Conservation (phyloP, 2,797 vertebrate genomes). For the Semotilus atromaculatus region DNA sequence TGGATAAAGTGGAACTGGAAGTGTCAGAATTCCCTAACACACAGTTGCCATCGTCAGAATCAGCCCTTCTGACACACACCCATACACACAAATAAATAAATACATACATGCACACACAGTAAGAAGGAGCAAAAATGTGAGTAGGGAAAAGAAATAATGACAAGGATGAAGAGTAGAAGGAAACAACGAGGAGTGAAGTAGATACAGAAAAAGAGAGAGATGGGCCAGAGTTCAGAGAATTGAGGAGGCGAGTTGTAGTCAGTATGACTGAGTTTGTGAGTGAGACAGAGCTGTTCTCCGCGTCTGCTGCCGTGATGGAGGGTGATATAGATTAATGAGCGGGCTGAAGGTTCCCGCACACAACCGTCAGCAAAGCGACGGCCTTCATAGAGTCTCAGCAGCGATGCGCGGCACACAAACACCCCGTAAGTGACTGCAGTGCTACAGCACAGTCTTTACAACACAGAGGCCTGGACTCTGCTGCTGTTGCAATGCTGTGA, state of each 20-base stretch:
- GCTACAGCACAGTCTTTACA: conserved; percentile 12
- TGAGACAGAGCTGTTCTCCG: conserved; percentile 40
- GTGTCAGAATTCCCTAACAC: conserved; percentile 32
- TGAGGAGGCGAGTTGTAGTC: conserved; percentile 33
- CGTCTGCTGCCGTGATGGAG: conserved; percentile 33
- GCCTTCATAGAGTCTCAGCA: conserved; percentile 31
- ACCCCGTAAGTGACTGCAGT: conserved; percentile 29
- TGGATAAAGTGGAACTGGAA: conserved; percentile 44
- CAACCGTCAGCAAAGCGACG: conserved; percentile 23
- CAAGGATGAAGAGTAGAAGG: conserved; percentile 27
- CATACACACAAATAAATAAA: conserved; percentile 24
- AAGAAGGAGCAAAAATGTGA: conserved; percentile 7
- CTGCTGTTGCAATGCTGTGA: conserved; percentile 33
- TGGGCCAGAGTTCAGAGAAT: conserved; percentile 38
- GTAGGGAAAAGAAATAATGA: background rate
- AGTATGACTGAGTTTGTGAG: conserved; percentile 38
- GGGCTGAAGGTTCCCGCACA: conserved; percentile 23
- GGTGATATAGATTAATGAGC: conserved; percentile 54
- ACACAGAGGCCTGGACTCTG: conserved; percentile 34
- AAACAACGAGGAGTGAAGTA: conserved; percentile 29
- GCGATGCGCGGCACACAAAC: conserved; percentile 34
- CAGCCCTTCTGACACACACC: conserved; percentile 10
- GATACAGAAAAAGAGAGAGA: conserved; percentile 22
- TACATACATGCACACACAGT: conserved; percentile 6
- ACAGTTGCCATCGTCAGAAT: conserved; percentile 13